Conservation (phyloP, 1,140 invertebrate genomes). For the Anthonomus grandis region DNA sequence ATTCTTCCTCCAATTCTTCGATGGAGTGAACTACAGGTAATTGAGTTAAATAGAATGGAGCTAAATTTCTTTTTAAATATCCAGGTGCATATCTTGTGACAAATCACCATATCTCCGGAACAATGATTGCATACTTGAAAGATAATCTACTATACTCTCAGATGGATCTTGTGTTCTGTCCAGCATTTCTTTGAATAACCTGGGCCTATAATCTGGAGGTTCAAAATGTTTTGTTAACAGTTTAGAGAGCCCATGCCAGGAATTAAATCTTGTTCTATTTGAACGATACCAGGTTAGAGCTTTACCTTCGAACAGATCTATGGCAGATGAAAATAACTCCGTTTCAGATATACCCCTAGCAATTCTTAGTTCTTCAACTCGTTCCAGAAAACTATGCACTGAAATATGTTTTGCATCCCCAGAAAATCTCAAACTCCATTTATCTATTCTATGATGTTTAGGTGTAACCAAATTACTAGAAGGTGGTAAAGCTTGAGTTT, state of each 20-base stretch:
- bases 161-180: constrained; percentile 29
- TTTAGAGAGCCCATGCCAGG: not conserved
- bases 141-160: constrained; percentile 20
- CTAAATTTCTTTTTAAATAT: not conserved
- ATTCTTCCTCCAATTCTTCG: constrained; percentile 6
- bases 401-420: constrained; percentile 3
- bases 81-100: constrained; percentile 10
- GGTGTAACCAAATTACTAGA: too few species aligned
- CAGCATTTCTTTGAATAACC: constrained; percentile 9
- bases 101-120: constrained; percentile 31
- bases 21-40: not conserved
- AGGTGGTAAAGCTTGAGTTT: too few species aligned
- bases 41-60: constrained; percentile 4
- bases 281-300: constrained; percentile 5
- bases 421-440: constrained; percentile 14
- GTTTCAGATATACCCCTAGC: constrained; percentile 17
- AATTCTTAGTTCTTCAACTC: constrained; percentile 3
- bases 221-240: constrained; percentile 13
- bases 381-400: constrained; percentile 11
- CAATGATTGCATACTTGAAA: constrained; percentile 38
- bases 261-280: not conserved
- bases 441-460: constrained; percentile 8
- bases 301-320: constrained; percentile 36
- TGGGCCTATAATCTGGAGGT: constrained; percentile 12
- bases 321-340: constrained; percentile 30